Percentiles rank a stretch among this genome's conserved stretches.
phyloP scores from a whole-genome alignment of 2,797 vertebrate species.

The Pipistrellus pygmaeus region DNA sequence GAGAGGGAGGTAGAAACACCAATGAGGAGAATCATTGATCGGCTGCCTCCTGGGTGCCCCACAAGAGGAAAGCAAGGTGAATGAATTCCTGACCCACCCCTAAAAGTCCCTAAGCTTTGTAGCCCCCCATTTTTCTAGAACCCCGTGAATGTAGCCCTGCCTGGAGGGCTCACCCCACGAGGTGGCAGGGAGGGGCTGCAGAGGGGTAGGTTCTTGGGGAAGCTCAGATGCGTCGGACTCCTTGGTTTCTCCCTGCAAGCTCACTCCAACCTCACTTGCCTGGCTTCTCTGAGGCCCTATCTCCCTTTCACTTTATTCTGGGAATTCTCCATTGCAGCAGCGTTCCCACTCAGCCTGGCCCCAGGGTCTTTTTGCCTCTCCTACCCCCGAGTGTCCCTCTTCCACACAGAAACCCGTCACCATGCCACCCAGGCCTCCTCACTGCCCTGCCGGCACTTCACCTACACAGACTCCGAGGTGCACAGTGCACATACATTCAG shows the following conservation, averaged over 20 bases:
- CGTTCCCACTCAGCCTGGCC: neutral
- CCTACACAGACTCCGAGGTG: neutral
- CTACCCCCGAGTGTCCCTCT: no score
- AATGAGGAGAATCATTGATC: neutral
- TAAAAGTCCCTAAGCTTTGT: neutral
- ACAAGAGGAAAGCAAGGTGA: neutral
- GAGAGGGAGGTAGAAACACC: neutral
- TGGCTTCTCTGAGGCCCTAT: neutral
- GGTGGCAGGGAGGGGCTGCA: neutral
- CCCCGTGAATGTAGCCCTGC: neutral
- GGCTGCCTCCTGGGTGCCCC: no score
- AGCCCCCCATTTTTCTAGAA: no score
- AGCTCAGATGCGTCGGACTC: neutral
- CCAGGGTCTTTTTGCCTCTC: neutral
- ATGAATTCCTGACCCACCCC: neutral
- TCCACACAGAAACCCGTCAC: neutral
- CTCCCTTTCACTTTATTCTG: neutral
- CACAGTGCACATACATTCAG: no score
- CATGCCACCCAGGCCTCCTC: neutral
- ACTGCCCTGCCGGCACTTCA: no score
- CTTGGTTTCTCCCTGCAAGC: neutral
- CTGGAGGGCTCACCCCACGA: neutral
- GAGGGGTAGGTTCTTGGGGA: neutral
- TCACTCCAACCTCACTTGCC: neutral
- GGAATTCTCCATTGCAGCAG: slow-evolving; percentile 22